Evolutionary conservation across 2,888 invertebrate genomes (phyloP).

Genomic region (Allacma fusca): DNA sequence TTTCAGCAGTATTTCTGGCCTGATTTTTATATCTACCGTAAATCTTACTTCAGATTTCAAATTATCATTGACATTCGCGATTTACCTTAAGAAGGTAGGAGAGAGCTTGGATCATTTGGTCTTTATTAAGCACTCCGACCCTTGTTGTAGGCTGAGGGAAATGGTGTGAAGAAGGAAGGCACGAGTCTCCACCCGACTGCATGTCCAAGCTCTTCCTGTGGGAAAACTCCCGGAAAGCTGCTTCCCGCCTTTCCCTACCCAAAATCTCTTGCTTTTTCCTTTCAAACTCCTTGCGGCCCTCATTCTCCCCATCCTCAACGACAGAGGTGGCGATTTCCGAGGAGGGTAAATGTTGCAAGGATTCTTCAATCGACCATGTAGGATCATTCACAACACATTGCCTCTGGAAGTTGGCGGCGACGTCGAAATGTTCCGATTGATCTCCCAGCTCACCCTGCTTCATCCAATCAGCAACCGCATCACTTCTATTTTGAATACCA

Average conservation of each 20-base stretch:
- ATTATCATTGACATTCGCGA: neutral
- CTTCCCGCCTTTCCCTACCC: neutral
- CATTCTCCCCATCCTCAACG: neutral
- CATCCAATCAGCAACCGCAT: neutral
- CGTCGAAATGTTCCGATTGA: neutral
- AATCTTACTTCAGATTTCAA: neutral
- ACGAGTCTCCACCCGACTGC: neutral
- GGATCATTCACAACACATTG: neutral
- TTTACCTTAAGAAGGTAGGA: constrained; percentile 35
- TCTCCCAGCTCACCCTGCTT: neutral
- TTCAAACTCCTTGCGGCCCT: neutral
- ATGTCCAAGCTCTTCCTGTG: neutral
- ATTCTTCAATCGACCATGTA: too few relatives aligned
- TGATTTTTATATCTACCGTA: too few relatives aligned
- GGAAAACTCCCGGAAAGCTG: neutral
- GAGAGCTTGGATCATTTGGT: constrained; percentile 39
- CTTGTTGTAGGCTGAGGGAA: neutral
- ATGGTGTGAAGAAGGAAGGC: neutral
- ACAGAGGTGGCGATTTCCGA: neutral
- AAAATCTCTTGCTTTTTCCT: constrained; percentile 13
- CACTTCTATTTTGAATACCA: constrained; percentile 22
- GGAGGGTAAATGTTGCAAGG: too few relatives aligned
- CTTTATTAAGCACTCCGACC: constrained; percentile 18
- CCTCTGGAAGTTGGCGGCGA: neutral
- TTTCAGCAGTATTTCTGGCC: too few relatives aligned